Conservation (phyloP, 2,113 vertebrate genomes). For the Gallinago paraguaiae region DNA sequence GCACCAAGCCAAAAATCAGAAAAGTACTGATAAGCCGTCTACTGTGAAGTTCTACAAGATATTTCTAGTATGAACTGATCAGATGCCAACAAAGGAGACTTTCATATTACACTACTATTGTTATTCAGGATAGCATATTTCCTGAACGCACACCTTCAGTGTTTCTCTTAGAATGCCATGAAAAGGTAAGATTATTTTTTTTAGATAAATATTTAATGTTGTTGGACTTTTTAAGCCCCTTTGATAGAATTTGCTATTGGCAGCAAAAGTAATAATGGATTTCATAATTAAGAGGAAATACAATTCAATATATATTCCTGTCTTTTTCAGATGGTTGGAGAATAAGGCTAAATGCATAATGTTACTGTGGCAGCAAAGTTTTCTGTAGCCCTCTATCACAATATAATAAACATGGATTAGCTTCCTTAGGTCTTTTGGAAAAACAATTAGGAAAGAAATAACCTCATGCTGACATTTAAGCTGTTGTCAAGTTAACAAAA, state of each 20-base stretch:
- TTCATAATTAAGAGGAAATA: background rate
- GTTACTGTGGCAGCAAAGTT: background rate
- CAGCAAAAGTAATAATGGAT: background rate
- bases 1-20: background rate
- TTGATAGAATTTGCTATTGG: background rate
- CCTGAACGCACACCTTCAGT: background rate
- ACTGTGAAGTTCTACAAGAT: background rate
- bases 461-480: slow-evolving; percentile 52
- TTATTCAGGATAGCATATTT: background rate
- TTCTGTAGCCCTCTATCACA: background rate
- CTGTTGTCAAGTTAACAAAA: slow-evolving; percentile 5
- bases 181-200: background rate
- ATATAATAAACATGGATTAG: background rate
- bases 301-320: background rate
- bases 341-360: background rate
- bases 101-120: background rate
- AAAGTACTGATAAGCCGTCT: background rate
- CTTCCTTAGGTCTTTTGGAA: background rate
- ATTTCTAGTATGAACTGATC: background rate
- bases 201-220: background rate
- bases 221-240: background rate
- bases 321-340: background rate
- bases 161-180: background rate
- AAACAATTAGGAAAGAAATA: slow-evolving; percentile 24
- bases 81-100: background rate